A percentile compares a stretch with the other conserved stretches of the same genome.
These are phyloP conservation scores for Ptychoptera contaminata DNA, from an alignment of 2,888 invertebrate species.

Conservation along the genomic window DNA sequence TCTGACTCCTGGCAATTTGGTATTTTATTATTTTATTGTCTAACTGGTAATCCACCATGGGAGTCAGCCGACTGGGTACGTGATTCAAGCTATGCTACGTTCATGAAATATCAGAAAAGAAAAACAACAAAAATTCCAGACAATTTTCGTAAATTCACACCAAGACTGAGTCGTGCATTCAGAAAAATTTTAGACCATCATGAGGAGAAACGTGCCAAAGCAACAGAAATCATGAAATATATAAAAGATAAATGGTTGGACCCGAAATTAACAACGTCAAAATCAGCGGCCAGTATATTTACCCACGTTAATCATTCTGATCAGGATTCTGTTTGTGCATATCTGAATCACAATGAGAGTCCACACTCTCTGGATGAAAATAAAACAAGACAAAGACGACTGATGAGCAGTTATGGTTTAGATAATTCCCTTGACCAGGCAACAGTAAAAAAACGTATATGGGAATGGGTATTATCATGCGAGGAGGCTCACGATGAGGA, in stretches of 20 bases:
- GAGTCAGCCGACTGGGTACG: conserved; percentile 53
- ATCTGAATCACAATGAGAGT: conserved; percentile 35
- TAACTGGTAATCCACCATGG: conserved; percentile 59
- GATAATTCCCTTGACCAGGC: conserved; percentile 43
- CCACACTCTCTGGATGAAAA: conserved; percentile 36
- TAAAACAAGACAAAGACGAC: conserved; percentile 35
- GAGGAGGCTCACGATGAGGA: conserved; percentile 29
- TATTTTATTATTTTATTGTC: conserved; percentile 33
- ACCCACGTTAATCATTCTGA: conserved; percentile 24
- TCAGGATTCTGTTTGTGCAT: conserved; percentile 35
- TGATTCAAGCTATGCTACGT: conserved; percentile 48
- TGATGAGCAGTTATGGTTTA: conserved; percentile 42
- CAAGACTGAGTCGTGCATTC: conserved; percentile 50
- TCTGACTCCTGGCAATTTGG: conserved; percentile 67
- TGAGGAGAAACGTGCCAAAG: conserved; percentile 44
- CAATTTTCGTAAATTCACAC: conserved; percentile 45
- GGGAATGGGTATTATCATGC: conserved; percentile 49
- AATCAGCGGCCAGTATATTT: conserved; percentile 31
- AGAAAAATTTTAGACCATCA: conserved; percentile 53
- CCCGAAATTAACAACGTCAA: conserved; percentile 34
- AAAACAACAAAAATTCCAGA: conserved; percentile 43
- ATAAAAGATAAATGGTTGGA: conserved; percentile 43
- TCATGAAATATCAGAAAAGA: conserved; percentile 48
- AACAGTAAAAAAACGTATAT: conserved; percentile 42
- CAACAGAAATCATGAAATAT: conserved; percentile 42